Percentiles rank a stretch among this genome's conserved stretches.
These are phyloP conservation scores for Diplosoma virens DNA, from an alignment of 23 tunicate genomes.

Conservation along the genomic window DNA sequence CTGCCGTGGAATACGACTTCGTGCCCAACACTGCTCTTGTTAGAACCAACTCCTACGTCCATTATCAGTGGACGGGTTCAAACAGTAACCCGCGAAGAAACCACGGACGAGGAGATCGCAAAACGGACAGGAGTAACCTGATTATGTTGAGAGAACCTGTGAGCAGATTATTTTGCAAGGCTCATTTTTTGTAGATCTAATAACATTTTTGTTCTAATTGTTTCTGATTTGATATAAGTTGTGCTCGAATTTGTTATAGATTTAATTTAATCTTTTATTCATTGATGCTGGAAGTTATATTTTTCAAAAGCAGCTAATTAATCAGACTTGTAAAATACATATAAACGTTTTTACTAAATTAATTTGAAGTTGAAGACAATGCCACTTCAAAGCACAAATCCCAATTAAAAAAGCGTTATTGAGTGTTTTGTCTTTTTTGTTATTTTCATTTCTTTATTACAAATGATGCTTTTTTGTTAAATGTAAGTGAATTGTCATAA, in stretches of 20 bases:
- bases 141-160: conserved; percentile 61
- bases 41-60: conserved; percentile 23
- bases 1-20: conserved; percentile 84
- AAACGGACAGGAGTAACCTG: conserved; percentile 72
- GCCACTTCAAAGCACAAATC: too few relatives aligned
- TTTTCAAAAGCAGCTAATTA: too few relatives aligned
- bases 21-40: conserved; percentile 53
- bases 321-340: too few relatives aligned
- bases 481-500: too few relatives aligned
- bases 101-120: conserved; percentile 72
- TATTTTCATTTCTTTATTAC: too few relatives aligned
- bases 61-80: conserved; percentile 91
- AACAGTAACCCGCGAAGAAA: conserved; percentile 72
- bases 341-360: too few relatives aligned
- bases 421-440: too few relatives aligned
- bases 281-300: too few relatives aligned
- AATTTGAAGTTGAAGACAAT: too few relatives aligned
- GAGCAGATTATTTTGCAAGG: conserved; percentile 3
- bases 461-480: too few relatives aligned
- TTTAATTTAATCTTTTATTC: too few relatives aligned
- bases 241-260: background rate
- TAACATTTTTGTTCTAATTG: background rate
- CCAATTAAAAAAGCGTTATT: too few relatives aligned
- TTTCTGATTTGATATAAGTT: background rate
- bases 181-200: background rate